These are phyloP conservation scores for Hippopotamyrus pictus DNA, from an alignment of 2,797 vertebrate species.

Conservation along the genomic window DNA sequence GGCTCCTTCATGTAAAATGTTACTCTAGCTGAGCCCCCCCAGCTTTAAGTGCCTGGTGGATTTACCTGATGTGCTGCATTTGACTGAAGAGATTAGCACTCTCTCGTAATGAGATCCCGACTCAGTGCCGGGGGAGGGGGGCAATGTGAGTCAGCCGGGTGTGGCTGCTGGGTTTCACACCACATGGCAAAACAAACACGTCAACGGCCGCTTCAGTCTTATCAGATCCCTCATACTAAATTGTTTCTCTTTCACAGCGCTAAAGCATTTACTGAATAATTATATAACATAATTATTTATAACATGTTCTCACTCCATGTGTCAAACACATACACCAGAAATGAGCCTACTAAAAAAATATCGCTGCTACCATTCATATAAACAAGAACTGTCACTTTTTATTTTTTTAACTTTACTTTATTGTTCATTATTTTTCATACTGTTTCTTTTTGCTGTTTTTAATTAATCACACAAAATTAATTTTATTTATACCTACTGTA, in stretches of 20 bases:
- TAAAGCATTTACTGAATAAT: conserved; percentile 57
- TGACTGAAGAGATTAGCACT: background rate
- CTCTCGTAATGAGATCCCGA: background rate
- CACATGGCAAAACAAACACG: background rate
- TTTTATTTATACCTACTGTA: background rate
- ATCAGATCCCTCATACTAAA: conserved; percentile 11
- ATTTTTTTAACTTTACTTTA: background rate
- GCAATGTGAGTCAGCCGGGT: conserved; percentile 37
- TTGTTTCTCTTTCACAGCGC: conserved; percentile 60
- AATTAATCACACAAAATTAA: background rate
- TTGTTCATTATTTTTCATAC: background rate
- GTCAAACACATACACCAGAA: conserved; percentile 57
- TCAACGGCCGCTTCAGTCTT: conserved; percentile 40
- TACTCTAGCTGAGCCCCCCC: background rate
- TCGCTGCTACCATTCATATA: background rate
- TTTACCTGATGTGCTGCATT: background rate
- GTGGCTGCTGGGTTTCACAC: conserved; percentile 44
- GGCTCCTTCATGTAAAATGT: background rate
- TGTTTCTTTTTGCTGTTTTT: background rate
- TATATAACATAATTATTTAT: conserved; percentile 68
- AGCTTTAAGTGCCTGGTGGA: background rate
- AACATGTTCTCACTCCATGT: conserved; percentile 57
- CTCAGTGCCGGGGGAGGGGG: background rate
- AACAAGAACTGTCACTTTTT: background rate
- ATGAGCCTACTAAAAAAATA: conserved; percentile 46